Percentiles rank a stretch among this genome's conserved stretches.
Evolutionary conservation across 2,113 vertebrate genomes (phyloP).

Genomic region (Tragelaphus scriptus): DNA sequence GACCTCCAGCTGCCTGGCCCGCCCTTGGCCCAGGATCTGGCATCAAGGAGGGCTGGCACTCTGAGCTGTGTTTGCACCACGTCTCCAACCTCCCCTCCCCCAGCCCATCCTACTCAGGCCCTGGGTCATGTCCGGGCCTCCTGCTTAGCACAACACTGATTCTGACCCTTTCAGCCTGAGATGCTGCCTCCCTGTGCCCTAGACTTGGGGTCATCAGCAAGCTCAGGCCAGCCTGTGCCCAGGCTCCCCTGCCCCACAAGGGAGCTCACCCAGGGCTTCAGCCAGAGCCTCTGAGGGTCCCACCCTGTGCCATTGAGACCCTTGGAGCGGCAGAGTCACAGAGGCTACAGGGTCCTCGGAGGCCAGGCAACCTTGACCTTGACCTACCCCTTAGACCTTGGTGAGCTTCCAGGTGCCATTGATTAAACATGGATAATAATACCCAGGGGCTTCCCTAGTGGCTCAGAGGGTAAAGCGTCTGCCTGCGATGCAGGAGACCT

Average conservation of each 20-base stretch:
- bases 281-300: no score
- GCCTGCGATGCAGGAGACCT: background rate
- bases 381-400: background rate
- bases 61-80: background rate
- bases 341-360: background rate
- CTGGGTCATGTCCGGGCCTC: background rate
- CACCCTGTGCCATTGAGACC: fast-evolving
- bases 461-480: background rate
- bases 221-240: background rate
- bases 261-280: background rate
- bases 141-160: no score
- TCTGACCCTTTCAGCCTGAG: background rate
- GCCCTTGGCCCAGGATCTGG: background rate
- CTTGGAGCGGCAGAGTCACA: background rate
- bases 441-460: background rate
- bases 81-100: background rate
- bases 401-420: no score
- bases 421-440: background rate
- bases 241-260: fast-evolving
- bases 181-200: background rate
- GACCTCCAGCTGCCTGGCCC: background rate
- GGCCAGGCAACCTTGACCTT: no score
- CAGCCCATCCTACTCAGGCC: background rate
- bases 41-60: background rate
- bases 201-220: background rate